Conservation (phyloP, 2,113 vertebrate genomes). For the Percina caprodes region DNA sequence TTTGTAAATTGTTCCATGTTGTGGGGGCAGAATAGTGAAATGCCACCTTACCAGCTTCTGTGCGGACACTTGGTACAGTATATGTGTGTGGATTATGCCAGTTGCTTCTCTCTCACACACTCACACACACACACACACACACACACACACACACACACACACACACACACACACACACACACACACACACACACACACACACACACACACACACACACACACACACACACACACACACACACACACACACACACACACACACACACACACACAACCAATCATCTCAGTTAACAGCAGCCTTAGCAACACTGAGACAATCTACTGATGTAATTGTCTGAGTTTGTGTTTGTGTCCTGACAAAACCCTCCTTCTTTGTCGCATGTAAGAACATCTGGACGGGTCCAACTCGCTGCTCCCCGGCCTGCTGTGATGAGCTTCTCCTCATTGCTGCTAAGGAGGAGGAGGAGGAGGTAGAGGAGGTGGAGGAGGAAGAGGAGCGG, state of each 20-base stretch:
- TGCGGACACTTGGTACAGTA: no score
- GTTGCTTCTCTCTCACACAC: slow-evolving; percentile 6
- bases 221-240: no score
- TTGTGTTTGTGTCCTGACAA: slow-evolving; percentile 70
- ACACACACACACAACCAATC: slow-evolving; percentile 61
- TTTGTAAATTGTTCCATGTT: no score
- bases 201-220: slow-evolving; percentile 23
- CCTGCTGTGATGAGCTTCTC: slow-evolving; percentile 51
- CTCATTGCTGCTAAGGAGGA: slow-evolving; percentile 27
- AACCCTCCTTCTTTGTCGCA: slow-evolving; percentile 49
- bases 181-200: slow-evolving; percentile 24
- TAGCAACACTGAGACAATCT: slow-evolving; percentile 68
- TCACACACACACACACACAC: no score
- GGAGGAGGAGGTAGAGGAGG: slow-evolving; percentile 22
- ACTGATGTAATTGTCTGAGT: slow-evolving; percentile 71
- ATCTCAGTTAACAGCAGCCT: slow-evolving; percentile 67
- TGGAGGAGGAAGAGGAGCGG: slow-evolving; percentile 10
- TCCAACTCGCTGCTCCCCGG: slow-evolving; percentile 49
- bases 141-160: no score
- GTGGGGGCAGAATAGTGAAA: no score
- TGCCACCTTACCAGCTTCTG: no score
- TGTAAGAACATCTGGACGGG: slow-evolving; percentile 74
- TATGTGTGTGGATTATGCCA: slow-evolving; percentile 30
- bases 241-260: background rate
- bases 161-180: no score